phyloP scores from a whole-genome alignment of 1,140 invertebrate genomes.

The Aethina tumida region DNA sequence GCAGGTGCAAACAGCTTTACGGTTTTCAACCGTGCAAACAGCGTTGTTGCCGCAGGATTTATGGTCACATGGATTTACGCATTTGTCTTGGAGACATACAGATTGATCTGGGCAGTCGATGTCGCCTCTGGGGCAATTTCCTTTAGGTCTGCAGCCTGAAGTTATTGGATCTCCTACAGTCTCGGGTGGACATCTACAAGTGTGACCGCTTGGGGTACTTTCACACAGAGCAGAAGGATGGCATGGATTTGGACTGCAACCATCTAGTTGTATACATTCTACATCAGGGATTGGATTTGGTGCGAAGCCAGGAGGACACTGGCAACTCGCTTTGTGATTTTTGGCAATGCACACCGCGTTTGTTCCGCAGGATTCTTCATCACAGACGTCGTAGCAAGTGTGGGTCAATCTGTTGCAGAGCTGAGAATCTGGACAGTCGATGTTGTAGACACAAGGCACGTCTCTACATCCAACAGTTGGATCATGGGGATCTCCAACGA shows the following conservation, averaged over 20 bases:
- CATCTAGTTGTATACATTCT: constrained; percentile 56
- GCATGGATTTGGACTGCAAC: constrained; percentile 70
- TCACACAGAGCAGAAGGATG: constrained; percentile 71
- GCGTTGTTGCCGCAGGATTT: constrained; percentile 63
- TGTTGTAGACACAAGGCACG: constrained; percentile 77
- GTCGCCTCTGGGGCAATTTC: constrained; percentile 57
- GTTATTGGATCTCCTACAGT: constrained; percentile 66
- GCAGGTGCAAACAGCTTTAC: constrained; percentile 66
- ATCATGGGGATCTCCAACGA: constrained; percentile 74
- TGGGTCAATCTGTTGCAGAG: constrained; percentile 72
- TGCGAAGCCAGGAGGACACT: constrained; percentile 71
- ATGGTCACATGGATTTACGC: constrained; percentile 67
- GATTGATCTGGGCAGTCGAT: constrained; percentile 64
- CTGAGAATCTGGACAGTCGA: constrained; percentile 66
- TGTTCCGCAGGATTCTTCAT: constrained; percentile 69
- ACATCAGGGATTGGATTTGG: constrained; percentile 73
- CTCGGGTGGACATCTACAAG: constrained; percentile 65
- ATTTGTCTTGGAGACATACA: constrained; percentile 58
- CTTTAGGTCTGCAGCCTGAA: constrained; percentile 65
- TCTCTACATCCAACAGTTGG: constrained; percentile 58
- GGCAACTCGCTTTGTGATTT: constrained; percentile 66
- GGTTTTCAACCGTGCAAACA: constrained; percentile 62
- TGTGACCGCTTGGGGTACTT: constrained; percentile 45
- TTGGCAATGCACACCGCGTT: constrained; percentile 83
- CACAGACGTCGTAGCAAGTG: constrained; percentile 72